A percentile compares a stretch with the other conserved stretches of the same genome.
These are phyloP conservation scores for Colletes latitarsis DNA, from an alignment of 1,140 invertebrate species.

Conservation along the genomic window DNA sequence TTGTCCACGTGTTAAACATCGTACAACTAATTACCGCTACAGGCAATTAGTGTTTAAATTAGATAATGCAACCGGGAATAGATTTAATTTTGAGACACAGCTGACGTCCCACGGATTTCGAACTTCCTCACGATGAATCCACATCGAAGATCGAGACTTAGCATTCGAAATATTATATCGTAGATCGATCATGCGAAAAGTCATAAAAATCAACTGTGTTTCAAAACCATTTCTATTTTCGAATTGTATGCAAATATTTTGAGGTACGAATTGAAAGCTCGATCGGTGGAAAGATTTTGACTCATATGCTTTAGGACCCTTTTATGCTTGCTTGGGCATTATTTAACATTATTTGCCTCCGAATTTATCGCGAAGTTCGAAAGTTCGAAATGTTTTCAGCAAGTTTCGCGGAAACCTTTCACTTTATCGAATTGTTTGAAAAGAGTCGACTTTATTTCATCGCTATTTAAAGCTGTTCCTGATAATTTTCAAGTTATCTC, in stretches of 20 bases:
- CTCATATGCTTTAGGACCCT: too few relatives aligned
- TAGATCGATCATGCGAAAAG: too few relatives aligned
- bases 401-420: neutral
- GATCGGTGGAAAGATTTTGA: too few relatives aligned
- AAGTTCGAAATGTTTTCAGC: neutral
- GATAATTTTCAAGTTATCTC: slow-evolving; percentile 55
- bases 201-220: too few relatives aligned
- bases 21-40: slow-evolving; percentile 70
- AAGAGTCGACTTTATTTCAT: slow-evolving; percentile 19
- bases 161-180: too few relatives aligned
- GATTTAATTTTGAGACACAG: neutral
- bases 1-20: slow-evolving; percentile 55
- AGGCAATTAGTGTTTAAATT: slow-evolving; percentile 65
- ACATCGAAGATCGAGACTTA: too few relatives aligned
- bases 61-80: slow-evolving; percentile 56
- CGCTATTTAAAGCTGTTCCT: slow-evolving; percentile 30
- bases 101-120: too few relatives aligned
- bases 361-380: neutral
- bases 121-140: too few relatives aligned
- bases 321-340: too few relatives aligned
- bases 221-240: too few relatives aligned
- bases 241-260: too few relatives aligned
- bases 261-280: too few relatives aligned
- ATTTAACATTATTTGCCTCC: neutral
- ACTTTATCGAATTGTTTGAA: slow-evolving; percentile 22